These are phyloP conservation scores for Lottia scabra DNA, from an alignment of 2,888 invertebrate species.

Conservation along the genomic window DNA sequence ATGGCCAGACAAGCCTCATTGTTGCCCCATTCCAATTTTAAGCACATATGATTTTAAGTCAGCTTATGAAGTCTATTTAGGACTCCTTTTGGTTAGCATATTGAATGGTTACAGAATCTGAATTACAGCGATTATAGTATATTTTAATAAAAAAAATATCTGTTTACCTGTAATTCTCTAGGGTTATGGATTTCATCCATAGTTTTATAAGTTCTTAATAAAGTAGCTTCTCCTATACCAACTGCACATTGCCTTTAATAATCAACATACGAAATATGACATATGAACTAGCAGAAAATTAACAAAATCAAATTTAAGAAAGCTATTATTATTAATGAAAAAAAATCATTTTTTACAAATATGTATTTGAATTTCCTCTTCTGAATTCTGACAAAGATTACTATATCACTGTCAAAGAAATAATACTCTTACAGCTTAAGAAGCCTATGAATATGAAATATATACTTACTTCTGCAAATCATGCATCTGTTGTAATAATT, in stretches of 20 bases:
- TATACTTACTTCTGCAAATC: slow-evolving; percentile 1
- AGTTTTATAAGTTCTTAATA: not conserved
- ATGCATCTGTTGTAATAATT: not conserved
- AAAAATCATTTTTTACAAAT: too few relatives aligned
- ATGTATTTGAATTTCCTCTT: not conserved
- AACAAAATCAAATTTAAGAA: not conserved
- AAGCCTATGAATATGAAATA: not conserved
- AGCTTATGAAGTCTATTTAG: too few relatives aligned
- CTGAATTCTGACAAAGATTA: not conserved
- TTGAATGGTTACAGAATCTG: too few relatives aligned
- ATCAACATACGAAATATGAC: not conserved
- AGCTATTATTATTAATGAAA: not conserved
- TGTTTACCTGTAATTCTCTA: slow-evolving; percentile 8
- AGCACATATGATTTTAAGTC: too few relatives aligned
- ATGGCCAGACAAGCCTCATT: too few relatives aligned
- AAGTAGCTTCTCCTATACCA: slow-evolving; percentile 9
- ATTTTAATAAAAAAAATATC: too few relatives aligned
- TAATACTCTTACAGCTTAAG: too few relatives aligned
- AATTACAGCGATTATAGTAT: too few relatives aligned
- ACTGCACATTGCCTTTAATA: slow-evolving; percentile 15
- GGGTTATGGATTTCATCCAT: slow-evolving; percentile 6
- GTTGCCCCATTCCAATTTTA: too few relatives aligned
- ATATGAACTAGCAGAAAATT: not conserved
- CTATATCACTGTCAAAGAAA: too few relatives aligned
- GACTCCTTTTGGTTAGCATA: too few relatives aligned